Conservation (phyloP, 2,797 vertebrate species). For the Catharus ustulatus region DNA sequence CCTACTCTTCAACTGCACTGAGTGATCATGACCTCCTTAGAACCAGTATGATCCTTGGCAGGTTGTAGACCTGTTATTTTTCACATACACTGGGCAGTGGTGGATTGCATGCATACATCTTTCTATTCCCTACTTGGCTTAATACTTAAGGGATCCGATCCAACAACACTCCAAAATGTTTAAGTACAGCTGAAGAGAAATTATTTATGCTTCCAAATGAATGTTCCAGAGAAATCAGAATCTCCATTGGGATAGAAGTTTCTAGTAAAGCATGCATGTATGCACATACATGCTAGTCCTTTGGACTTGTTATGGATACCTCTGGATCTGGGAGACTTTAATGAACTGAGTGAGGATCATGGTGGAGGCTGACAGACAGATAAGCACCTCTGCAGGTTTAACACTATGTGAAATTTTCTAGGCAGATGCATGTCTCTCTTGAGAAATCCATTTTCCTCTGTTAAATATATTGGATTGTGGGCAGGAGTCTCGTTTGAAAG, state of each 20-base stretch:
- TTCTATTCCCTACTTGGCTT: background rate
- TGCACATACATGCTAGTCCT: background rate
- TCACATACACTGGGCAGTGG: background rate
- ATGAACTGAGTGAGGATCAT: background rate
- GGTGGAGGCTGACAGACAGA: background rate
- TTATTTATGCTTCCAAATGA: background rate
- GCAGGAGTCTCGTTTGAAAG: conserved; percentile 7
- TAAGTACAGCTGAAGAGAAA: background rate
- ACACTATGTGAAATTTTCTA: background rate
- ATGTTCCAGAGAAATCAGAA: background rate
- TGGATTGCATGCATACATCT: background rate
- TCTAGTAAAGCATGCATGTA: background rate
- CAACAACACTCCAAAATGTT: background rate
- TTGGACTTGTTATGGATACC: background rate
- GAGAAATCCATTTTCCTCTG: conserved; percentile 15
- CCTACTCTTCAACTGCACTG: background rate
- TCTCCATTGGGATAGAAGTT: background rate
- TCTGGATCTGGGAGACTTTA: background rate
- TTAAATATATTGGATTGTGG: background rate
- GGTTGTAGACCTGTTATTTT: background rate
- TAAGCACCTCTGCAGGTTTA: background rate
- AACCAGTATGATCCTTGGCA: background rate
- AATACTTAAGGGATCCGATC: background rate
- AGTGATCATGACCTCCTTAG: background rate
- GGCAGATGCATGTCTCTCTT: background rate